Conservation (phyloP, 1,140 invertebrate genomes). For the Melanaphis sacchari region DNA sequence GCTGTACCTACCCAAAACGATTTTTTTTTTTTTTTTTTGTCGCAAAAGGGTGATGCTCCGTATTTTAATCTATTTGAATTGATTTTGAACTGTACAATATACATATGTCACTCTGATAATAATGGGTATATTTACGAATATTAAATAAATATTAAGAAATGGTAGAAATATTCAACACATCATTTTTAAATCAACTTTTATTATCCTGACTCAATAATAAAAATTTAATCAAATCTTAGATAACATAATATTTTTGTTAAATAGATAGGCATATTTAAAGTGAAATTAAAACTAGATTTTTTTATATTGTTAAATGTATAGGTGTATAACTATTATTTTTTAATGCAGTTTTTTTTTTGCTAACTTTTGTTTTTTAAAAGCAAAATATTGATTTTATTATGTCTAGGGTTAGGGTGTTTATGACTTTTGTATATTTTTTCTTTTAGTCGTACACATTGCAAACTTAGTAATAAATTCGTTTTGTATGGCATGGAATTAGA, state of each 20-base stretch:
- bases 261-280: neutral
- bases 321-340: neutral
- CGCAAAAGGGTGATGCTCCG: no score
- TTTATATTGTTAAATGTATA: neutral
- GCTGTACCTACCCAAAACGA: no score
- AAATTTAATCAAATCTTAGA: neutral
- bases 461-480: no score
- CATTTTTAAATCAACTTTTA: neutral
- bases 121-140: neutral
- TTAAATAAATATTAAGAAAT: conserved; percentile 5
- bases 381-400: neutral
- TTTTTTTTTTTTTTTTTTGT: no score
- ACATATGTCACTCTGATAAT: neutral
- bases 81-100: neutral
- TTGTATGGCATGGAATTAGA: no score
- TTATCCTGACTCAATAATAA: neutral
- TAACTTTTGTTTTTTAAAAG: neutral
- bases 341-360: neutral
- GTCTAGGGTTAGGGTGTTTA: no score
- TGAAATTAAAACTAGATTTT: neutral
- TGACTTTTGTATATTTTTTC: no score
- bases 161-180: neutral
- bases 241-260: neutral
- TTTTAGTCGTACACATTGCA: no score
- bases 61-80: neutral